Evolutionary conservation across 2,888 invertebrate species (phyloP), one percentile per base, ranked within the genome.

Genomic region (Charanyca ferruginea): DNA sequence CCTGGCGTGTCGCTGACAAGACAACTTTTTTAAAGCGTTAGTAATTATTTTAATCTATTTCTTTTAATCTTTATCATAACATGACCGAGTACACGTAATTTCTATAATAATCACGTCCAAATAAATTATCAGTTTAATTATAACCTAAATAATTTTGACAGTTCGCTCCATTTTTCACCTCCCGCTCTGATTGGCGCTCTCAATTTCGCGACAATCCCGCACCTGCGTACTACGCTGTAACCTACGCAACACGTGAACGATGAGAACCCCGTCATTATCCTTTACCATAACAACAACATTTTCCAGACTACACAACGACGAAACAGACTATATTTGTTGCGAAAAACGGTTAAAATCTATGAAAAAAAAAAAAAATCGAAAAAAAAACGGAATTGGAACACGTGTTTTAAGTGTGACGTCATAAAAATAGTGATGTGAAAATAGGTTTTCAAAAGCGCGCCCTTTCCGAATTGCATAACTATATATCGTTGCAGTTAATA

Each of bases 401-500:
- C 4, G 13, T 48, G 22, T n/a, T 42, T 7, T 38, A n/a, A 8
- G 7, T 1, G 22, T n/a, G 18, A 20, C 5, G 11, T 5, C 7
- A 16, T 20, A 42, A 42, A 13, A 42, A 28, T 28, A 23, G 20
- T 38, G 16, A 6, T 20, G 11, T 22, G 20, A 51, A 22, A 9
- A 22, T 16, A 18, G 0, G 16, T 20, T 66, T 58, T 38, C 2
- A 22, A 66, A 49, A 20, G 16, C 58, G 44, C 67, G 74, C 53
- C 53, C 9, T 38, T 48, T 45, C 22, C 4, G 23, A 48, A 44
- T 41, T 69, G 73, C 66, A 68, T 72, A 44, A 7, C 20, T 74
- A 74, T 67, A 59, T 60, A 47, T 74, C 42, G 59, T 67, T 75
- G 68, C 75, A 72, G 49, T 47, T 60, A 20, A 47, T 3, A 28